Evolutionary conservation across 2,888 invertebrate genomes (phyloP).

Genomic region (Alviniconcha strummeri): DNA sequence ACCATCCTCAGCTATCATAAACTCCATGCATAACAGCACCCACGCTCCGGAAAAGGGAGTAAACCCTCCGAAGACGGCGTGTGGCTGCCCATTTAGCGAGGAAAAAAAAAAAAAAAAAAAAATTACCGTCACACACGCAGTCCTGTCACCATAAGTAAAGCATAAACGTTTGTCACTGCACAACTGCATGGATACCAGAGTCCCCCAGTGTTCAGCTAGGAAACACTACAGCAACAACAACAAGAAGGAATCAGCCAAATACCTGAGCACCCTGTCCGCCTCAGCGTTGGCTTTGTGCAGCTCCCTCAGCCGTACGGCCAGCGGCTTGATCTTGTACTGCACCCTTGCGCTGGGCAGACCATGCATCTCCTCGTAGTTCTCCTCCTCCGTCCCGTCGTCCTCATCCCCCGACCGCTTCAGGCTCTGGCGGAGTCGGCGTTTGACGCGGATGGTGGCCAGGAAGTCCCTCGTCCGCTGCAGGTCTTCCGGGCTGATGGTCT

Average conservation of each 20-base stretch:
- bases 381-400: background rate
- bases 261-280: constrained; percentile 32
- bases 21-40: too few species aligned
- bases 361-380: constrained; percentile 26
- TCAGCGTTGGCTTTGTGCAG: constrained; percentile 18
- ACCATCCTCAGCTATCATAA: too few species aligned
- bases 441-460: constrained; percentile 29
- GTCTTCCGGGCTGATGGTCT: constrained; percentile 20
- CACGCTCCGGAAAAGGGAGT: too few species aligned
- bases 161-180: too few species aligned
- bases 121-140: too few species aligned
- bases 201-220: too few species aligned
- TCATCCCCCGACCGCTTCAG: background rate
- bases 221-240: background rate
- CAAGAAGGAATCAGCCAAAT: background rate
- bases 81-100: too few species aligned
- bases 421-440: constrained; percentile 9
- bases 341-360: constrained; percentile 36
- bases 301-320: constrained; percentile 34
- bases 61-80: too few species aligned
- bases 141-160: too few species aligned
- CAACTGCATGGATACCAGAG: too few species aligned
- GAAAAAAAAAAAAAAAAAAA: too few species aligned
- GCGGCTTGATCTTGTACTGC: constrained; percentile 14
- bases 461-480: constrained; percentile 18